Base-by-base conservation (phyloP, 92 coral and sea anemone species). In the Galaxea fascicularis region DNA sequence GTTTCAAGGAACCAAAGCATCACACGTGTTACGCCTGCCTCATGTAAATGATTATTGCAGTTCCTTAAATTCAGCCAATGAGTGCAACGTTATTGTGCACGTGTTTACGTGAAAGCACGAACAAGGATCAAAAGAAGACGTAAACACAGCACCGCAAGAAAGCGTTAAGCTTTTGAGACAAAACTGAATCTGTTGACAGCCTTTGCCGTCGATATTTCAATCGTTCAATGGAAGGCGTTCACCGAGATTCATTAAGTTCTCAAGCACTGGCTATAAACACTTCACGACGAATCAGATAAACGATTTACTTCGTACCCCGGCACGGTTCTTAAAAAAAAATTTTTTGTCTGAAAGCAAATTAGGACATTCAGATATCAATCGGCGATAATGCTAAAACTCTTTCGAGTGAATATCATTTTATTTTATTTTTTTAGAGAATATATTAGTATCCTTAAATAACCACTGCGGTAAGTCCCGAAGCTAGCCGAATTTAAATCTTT, bases 291-390 rank as follows among this genome's bases (percentile, higher is more conserved):
- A 70, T 16, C 35, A 25, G 86, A 41, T 56, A 54, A 82, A 82
- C 30, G 49, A 74, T 70, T n/a, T 82, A 26, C 20, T 16, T 18
- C 15, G 29, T 39, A 82, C 51, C 14, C 75, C n/a, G n/a, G n/a
- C n/a, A 27, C 44, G 30, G 39, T 31, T 66, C 13, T 21, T 65
- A 51, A 70, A 30, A 39, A 45, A 39, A 71, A 31, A 11, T 81
- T 81, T 71, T 69, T 54, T 46, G 86, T 82, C 78, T 70, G 78
- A 56, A 72, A 52, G 77, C 31, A 71, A 70, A 82, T 82, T 82
- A 82, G 86, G 78, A 51, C 77, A 8, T 70, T 25, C 17, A 30
- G 78, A 70, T 68, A 13, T 18, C 17, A 53, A 69, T 80, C 31
- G 5, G 30, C 47, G 47, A 49, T 67, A 49, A 18, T 46, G 12